Percentiles rank a stretch among this genome's conserved stretches.
Conservation (phyloP, 2,888 invertebrate genomes). For the Pocota personata region DNA sequence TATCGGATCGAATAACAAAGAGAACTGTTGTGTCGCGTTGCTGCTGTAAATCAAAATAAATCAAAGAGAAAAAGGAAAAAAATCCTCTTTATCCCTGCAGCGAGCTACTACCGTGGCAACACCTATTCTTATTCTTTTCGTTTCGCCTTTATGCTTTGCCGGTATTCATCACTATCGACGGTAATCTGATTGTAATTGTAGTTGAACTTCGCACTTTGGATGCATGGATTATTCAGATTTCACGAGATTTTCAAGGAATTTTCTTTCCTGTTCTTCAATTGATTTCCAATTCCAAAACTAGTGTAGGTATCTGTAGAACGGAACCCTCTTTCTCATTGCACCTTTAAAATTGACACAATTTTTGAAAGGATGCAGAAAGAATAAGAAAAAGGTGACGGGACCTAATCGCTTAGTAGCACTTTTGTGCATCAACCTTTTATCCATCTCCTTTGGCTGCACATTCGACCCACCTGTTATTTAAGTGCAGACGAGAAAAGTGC, state of each 20-base stretch:
- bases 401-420: constrained; percentile 47
- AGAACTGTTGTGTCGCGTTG: constrained; percentile 49
- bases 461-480: constrained; percentile 1
- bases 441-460: background rate
- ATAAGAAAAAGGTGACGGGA: background rate
- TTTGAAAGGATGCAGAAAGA: background rate
- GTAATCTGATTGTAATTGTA: constrained; percentile 72
- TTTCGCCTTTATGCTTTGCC: background rate
- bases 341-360: constrained; percentile 44
- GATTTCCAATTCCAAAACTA: background rate
- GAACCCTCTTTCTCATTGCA: constrained; percentile 17
- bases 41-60: constrained; percentile 57
- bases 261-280: background rate
- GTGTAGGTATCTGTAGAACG: background rate
- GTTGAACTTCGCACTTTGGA: constrained; percentile 36
- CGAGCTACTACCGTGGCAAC: constrained; percentile 47
- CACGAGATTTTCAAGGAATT: constrained; percentile 28
- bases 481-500: constrained; percentile 20
- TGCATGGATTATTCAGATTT: constrained; percentile 51
- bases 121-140: background rate
- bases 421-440: constrained; percentile 33
- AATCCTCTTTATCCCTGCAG: constrained; percentile 28
- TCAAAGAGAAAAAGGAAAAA: constrained; percentile 17
- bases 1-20: constrained; percentile 63
- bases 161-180: constrained; percentile 48